Evolutionary conservation across 2,888 invertebrate species (phyloP), one percentile per base, ranked within the genome.

Genomic region (Gortyna flavago): DNA sequence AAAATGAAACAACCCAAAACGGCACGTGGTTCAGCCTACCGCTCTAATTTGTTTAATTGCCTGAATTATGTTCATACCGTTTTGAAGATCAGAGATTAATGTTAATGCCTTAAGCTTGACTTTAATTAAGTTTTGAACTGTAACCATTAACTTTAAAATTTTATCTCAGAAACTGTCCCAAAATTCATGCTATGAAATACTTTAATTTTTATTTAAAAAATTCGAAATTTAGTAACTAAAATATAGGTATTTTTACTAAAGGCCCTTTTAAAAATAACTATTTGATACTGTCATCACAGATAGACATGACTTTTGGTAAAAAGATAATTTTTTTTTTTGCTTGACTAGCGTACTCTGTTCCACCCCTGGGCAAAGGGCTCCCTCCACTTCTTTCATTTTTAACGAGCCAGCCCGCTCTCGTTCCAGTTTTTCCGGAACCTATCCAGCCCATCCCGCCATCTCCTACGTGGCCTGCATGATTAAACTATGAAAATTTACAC

Each of bases 11-110:
- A n/a, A n/a, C n/a, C 29, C 9, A 66, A 59, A 72, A 38, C 6
- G 70, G 35, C 59, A 73, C 85, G 81, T 72, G 68, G 51, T 41
- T 84, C 54, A 79, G 64, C 48, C 64, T 66, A 44, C 62, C 25
- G 44, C 64, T 25, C 41, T 76, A 75, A 81, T 81, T 85, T 48
- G 65, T 81, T 70, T 59, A 81, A 85, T 75, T 72, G 57, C 62
- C 41, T 41, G 29, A 83, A 75, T 83, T 81, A 81, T 85, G 48
- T 72, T 72, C 68, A 75, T 75, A 71, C 68, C 61, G 59, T 81
- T 83, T 80, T 85, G 65, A 85, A 85, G 81, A 81, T 83, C 69
- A 80, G 16, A 80, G 70, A 82, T 74, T 85, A 72, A 74, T 68
- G 51, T 67, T 72, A 75, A 85, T 70, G 62, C 62, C 41, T 76